These are phyloP conservation scores for Strix uralensis DNA, from an alignment of 2,113 vertebrate species.

Conservation along the genomic window DNA sequence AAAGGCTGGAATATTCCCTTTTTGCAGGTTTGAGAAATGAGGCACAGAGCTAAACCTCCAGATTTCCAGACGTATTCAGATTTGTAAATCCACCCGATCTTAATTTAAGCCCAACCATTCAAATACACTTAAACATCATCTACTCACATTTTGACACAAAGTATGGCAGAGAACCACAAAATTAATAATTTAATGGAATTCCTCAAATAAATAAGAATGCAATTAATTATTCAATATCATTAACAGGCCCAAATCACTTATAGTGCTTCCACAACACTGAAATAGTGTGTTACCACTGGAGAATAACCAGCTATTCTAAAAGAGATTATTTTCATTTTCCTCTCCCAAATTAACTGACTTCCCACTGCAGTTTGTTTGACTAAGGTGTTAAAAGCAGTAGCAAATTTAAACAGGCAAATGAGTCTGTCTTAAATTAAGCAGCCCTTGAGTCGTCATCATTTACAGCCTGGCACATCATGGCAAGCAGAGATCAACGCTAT, in stretches of 20 bases:
- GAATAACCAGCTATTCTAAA: background rate
- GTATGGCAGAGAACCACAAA: background rate
- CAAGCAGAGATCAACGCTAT: background rate
- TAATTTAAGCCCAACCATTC: background rate
- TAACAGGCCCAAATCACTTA: background rate
- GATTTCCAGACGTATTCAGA: background rate
- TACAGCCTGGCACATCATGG: background rate
- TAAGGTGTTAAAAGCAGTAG: background rate
- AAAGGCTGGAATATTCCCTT: background rate
- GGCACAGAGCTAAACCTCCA: background rate
- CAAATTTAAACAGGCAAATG: background rate
- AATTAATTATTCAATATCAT: background rate
- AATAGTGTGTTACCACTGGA: background rate
- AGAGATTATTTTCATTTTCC: background rate
- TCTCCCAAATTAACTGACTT: fast-evolving
- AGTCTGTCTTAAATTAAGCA: background rate
- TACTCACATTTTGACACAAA: background rate
- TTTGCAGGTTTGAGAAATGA: background rate
- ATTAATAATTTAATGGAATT: background rate
- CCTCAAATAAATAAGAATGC: background rate
- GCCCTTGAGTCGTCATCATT: fast-evolving
- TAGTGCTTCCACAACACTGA: background rate
- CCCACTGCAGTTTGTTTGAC: background rate
- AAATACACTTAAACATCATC: background rate
- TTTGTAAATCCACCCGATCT: background rate